These are phyloP conservation scores for Telmatochromis sp. DNA, from an alignment of 2,113 vertebrate species.

Conservation along the genomic window DNA sequence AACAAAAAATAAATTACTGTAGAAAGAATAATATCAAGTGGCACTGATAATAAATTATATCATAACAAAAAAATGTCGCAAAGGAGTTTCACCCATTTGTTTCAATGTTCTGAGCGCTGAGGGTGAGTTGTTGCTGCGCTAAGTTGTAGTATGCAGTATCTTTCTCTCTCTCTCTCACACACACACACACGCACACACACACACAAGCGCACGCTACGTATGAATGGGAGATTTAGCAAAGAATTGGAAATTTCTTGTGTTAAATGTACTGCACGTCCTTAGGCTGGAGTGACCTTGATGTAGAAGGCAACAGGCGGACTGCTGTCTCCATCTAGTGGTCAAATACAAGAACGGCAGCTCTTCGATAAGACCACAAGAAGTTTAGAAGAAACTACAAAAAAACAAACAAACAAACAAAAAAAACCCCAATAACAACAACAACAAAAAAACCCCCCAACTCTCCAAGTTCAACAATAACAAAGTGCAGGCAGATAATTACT, in stretches of 20 bases:
- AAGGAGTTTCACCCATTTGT: not conserved
- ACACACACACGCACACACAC: not conserved
- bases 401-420: too few species aligned
- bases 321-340: slow-evolving; percentile 47
- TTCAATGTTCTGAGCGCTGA: slow-evolving; percentile 1
- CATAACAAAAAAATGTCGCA: not conserved
- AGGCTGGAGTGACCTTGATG: not conserved
- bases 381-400: not conserved
- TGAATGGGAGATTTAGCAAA: not conserved
- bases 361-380: not conserved
- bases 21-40: slow-evolving; percentile 34
- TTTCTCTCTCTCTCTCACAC: not conserved
- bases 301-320: not conserved
- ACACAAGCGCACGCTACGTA: not conserved
- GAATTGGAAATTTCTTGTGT: not conserved
- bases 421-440: not conserved
- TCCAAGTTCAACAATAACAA: not conserved
- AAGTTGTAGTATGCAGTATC: not conserved
- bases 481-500: not conserved
- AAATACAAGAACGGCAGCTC: not conserved
- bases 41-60: slow-evolving; percentile 48
- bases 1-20: not conserved
- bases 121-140: slow-evolving; percentile 17
- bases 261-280: not conserved
- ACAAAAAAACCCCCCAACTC: accelerated